Evolutionary conservation across 2,797 vertebrate genomes (phyloP), one percentile per base, ranked within the genome.

Genomic region (Falco naumanni): DNA sequence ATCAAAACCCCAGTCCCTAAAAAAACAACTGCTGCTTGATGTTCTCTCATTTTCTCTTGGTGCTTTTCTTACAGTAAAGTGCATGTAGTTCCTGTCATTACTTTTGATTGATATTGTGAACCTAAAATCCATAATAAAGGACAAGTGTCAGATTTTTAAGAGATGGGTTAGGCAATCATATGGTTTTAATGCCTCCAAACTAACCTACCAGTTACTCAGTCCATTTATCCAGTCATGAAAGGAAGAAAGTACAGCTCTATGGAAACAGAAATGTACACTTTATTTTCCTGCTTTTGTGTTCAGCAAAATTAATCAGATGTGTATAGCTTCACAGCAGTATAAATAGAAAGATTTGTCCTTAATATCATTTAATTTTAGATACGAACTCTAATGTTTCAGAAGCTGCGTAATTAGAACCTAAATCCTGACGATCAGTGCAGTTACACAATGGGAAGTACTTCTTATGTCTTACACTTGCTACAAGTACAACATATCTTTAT

Each of bases 391-490:
- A 60, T 78, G 66, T n/a, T 84, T 89, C 59, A 61, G 63, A 95
- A 81, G 37, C 65, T 86, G 37, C 25, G 61, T 95, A 92, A 96
- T 95, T 91, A 91, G 48, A 69, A 65, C 12, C 16, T 88, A 48
- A 92, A 78, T 37, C 60, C 37, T 77, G 37, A 71, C 89, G 71
- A 90, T 81, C 54, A 74, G 39, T 69, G 51, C 53, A 86, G 75
- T 80, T 89, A 63, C 54, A 53, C 45, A 74, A 72, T 86, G 59
- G 87, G 88, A 90, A 85, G 65, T 61, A 53, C 63, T 93, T 91
- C 43, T 90, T 95, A 74, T 50, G 28, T 63, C 64, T 85, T 60
- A 79, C 34, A 69, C 26, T 77, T 66, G 6, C 50, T 75, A 53
- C 41, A 88, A 87, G 29, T 85, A 26, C 17, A 84, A 57, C 47